Conservation (phyloP, 2,888 invertebrate genomes). For the Oscheius sp. region DNA sequence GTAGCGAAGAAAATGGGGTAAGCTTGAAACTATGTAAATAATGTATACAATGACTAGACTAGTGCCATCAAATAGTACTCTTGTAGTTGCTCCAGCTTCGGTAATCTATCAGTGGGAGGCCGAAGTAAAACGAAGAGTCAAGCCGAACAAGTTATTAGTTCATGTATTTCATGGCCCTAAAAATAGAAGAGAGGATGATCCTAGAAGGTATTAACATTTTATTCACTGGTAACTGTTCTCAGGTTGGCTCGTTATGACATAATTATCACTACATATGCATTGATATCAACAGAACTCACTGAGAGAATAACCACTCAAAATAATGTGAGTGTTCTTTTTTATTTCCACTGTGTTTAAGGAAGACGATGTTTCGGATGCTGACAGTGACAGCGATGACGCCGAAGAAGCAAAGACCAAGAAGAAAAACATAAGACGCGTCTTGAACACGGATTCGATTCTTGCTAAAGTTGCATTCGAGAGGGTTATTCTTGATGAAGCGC, state of each 20-base stretch:
- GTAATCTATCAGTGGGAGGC: conserved; percentile 88
- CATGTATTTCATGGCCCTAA: conserved; percentile 86
- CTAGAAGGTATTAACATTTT: conserved; percentile 37
- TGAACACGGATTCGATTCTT: conserved; percentile 53
- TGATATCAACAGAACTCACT: conserved; percentile 76
- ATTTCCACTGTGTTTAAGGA: background rate
- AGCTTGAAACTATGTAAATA: background rate
- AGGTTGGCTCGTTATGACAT: conserved; percentile 79
- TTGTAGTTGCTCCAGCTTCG: conserved; percentile 93
- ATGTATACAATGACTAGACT: conserved; percentile 36
- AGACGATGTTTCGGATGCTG: conserved; percentile 32
- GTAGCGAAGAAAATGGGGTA: conserved; percentile 45
- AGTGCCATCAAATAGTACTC: conserved; percentile 73
- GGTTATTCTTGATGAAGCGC: conserved; percentile 92
- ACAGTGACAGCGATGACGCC: conserved; percentile 26
- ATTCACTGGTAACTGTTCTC: background rate
- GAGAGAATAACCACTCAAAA: conserved; percentile 47
- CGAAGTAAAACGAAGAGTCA: conserved; percentile 78
- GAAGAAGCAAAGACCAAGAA: conserved; percentile 6
- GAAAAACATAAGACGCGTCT: background rate
- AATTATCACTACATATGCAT: conserved; percentile 89
- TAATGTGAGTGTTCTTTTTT: background rate
- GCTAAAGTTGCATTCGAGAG: conserved; percentile 85
- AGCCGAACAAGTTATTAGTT: conserved; percentile 79
- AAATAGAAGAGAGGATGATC: conserved; percentile 68